These are phyloP conservation scores for Heterotis niloticus DNA, from an alignment of 2,113 vertebrate species.

Conservation along the genomic window DNA sequence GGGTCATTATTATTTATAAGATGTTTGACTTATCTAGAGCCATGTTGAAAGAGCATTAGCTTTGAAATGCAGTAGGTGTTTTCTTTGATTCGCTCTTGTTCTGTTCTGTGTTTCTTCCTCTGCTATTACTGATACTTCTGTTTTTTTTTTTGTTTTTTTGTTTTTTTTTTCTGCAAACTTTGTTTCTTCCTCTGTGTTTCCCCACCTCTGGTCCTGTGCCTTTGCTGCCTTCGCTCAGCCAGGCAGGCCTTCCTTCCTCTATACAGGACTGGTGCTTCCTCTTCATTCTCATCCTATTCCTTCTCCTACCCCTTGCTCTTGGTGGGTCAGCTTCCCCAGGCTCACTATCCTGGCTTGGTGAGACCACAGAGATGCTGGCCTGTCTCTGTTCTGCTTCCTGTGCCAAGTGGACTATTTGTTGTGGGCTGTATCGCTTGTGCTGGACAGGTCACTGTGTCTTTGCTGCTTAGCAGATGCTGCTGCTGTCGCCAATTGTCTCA, in stretches of 20 bases:
- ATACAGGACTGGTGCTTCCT: conserved; percentile 19
- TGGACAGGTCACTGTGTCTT: neutral
- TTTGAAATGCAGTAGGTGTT: neutral
- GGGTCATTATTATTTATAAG: neutral
- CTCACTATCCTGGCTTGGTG: conserved; percentile 6
- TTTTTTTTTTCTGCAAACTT: conserved; percentile 19
- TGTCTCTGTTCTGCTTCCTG: neutral
- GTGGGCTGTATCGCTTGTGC: conserved; percentile 7
- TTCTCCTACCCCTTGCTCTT: conserved; percentile 7
- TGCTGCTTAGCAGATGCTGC: neutral
- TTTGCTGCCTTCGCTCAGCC: conserved; percentile 12
- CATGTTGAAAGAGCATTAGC: neutral
- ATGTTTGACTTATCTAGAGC: neutral
- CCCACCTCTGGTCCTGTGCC: conserved; percentile 5
- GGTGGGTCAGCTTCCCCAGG: neutral
- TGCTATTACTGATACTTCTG: conserved; percentile 2
- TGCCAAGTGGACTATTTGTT: neutral
- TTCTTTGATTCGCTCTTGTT: neutral
- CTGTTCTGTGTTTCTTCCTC: conserved; percentile 13
- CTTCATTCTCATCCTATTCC: conserved; percentile 12
- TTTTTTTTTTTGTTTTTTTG: conserved; percentile 17
- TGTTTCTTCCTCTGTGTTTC: neutral
- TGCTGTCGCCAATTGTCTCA: neutral
- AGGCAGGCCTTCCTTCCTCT: neutral
- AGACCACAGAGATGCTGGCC: neutral